phyloP scores from a whole-genome alignment of 2,888 invertebrate species.

The Drosophila anomelani region DNA sequence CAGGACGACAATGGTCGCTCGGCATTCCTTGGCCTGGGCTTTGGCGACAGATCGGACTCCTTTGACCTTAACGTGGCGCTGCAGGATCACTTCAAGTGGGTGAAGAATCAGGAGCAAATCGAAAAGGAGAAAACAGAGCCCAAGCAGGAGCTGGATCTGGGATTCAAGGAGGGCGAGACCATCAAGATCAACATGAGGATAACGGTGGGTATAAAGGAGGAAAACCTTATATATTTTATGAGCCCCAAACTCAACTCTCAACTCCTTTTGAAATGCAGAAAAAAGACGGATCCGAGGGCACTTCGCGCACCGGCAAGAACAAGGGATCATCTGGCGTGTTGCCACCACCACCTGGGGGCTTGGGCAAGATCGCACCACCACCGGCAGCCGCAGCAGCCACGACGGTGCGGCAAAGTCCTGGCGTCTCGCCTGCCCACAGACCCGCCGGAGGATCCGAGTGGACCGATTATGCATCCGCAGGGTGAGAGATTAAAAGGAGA shows the following conservation, averaged over 20 bases:
- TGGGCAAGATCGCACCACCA: constrained; percentile 89
- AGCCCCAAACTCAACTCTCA: neutral
- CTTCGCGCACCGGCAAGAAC: constrained; percentile 87
- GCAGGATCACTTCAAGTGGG: constrained; percentile 99
- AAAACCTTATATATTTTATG: neutral
- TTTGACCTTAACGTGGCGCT: constrained; percentile 99
- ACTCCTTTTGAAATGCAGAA: constrained; percentile 86
- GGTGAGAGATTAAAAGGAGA: constrained; percentile 81
- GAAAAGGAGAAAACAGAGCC: constrained; percentile 92
- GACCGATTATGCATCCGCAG: constrained; percentile 92
- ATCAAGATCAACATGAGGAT: constrained; percentile 99
- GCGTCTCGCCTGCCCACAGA: constrained; percentile 91
- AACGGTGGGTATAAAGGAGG: constrained; percentile 87
- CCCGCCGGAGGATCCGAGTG: constrained; percentile 87
- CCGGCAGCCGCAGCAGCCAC: constrained; percentile 87
- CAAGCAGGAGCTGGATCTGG: constrained; percentile 94
- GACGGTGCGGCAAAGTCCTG: constrained; percentile 82
- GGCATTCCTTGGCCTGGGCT: constrained; percentile 98
- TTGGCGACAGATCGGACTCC: constrained; percentile 98
- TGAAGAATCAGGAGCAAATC: constrained; percentile 92
- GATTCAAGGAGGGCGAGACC: constrained; percentile 99
- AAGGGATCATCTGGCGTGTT: constrained; percentile 88
- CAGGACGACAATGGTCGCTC: constrained; percentile 96
- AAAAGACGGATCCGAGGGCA: constrained; percentile 93
- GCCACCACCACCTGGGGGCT: constrained; percentile 93